phyloP scores from a whole-genome alignment of 2,113 vertebrate species.

The Sisor rabdophorus region DNA sequence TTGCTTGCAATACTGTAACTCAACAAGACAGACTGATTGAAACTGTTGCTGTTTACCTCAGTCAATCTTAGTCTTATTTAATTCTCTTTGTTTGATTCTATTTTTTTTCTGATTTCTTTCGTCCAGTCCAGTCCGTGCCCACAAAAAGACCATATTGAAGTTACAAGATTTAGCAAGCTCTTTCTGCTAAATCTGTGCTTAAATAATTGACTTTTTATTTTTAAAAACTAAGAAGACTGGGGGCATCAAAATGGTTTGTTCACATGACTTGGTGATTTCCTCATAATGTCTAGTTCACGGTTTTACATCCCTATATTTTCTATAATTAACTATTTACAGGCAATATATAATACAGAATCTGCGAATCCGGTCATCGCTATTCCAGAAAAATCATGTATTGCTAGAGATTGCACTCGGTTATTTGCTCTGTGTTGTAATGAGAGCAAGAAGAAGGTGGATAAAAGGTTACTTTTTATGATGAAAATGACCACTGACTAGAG shows the following conservation, averaged over 20 bases:
- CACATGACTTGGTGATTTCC: constrained; percentile 43
- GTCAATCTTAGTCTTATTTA: constrained; percentile 77
- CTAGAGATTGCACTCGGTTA: constrained; percentile 10
- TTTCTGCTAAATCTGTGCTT: constrained; percentile 23
- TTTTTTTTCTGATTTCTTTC: constrained; percentile 3
- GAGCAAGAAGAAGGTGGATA: neutral
- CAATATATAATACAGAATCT: neutral
- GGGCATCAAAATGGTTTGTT: constrained; percentile 34
- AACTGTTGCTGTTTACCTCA: constrained; percentile 62
- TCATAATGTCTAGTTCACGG: constrained; percentile 11
- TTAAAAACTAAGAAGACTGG: constrained; percentile 37
- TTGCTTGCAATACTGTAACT: neutral
- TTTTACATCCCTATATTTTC: constrained; percentile 42
- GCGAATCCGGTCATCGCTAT: constrained; percentile 18
- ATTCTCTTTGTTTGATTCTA: constrained; percentile 55
- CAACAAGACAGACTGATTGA: neutral
- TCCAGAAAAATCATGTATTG: constrained; percentile 24
- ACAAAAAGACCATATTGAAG: constrained; percentile 34
- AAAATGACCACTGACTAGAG: constrained; percentile 39
- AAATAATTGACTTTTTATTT: constrained; percentile 22
- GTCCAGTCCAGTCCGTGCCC: neutral
- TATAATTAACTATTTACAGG: constrained; percentile 35
- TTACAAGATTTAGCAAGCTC: constrained; percentile 29
- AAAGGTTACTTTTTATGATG: constrained; percentile 26
- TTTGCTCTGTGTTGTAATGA: constrained; percentile 14